Base-by-base conservation (phyloP, 2,113 vertebrate genomes). In the Zosterops hypoxanthus region DNA sequence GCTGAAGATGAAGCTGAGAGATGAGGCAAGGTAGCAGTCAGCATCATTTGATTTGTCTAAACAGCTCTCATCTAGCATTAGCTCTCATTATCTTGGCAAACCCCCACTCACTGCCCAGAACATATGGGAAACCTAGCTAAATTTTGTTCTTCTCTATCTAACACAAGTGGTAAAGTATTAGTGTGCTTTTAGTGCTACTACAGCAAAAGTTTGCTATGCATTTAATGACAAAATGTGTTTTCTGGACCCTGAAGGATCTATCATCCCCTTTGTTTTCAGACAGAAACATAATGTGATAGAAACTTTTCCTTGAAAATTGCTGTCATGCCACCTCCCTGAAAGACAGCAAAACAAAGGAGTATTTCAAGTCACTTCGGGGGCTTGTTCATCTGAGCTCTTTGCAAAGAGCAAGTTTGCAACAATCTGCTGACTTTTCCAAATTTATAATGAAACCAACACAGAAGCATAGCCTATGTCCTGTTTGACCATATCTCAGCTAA, bases 391-490 rank as follows among this genome's bases (percentile, higher is more conserved):
- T 83, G 36, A 47, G 50, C 47, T 66, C 72, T 92, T 83, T 93
- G 71, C 86, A 77, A 88, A 86, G 46, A 76, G 46, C 28, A 83
- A 83, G 46, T 77, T 33, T 70, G 36, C 24, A 90, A 77, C 64
- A 77, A 66, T 90, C 76, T 86, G 79, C 22, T 92, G 63, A 77
- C 61, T 83, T 90, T 94, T 91, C 47, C 39, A 66, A 66, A 88
- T 75, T 81, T 75, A 56, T 70, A 86, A 75, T 60, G 31, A 90
- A 93, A 80, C 8, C 21, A 80, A 80, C 25, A 61, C 49, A 73
- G 55, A 86, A 73, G n/a, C 55, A 86, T 41, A 80, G 34, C 29
- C 50, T 42, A 17, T 53, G 64, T 86, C 82, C 76, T 86, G 26
- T 70, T 73, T 24, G 65, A 69, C 56, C 44, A 49, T 31, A 53